Evolutionary conservation across 2,113 vertebrate genomes (phyloP).

Genomic region (Indicator maculatus): DNA sequence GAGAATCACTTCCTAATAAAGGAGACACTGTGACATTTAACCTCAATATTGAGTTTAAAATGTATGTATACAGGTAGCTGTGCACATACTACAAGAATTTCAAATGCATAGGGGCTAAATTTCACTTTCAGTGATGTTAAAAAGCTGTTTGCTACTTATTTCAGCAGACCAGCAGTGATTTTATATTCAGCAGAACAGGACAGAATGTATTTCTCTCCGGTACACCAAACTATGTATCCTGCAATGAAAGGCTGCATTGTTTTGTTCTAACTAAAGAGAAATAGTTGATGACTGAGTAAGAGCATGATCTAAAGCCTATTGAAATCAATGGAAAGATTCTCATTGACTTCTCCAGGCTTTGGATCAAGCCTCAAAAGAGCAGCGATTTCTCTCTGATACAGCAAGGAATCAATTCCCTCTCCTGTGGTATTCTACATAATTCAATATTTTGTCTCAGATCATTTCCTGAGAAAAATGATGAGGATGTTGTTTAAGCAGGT

Average conservation of each 20-base stretch:
- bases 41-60: not conserved
- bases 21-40: not conserved
- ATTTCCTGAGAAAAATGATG: slow-evolving; percentile 66
- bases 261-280: slow-evolving; percentile 44
- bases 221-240: not conserved
- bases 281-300: slow-evolving; percentile 36
- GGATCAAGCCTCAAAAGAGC: slow-evolving; percentile 67
- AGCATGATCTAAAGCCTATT: slow-evolving; percentile 42
- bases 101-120: not conserved
- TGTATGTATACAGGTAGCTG: not conserved
- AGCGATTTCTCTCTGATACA: slow-evolving; percentile 66
- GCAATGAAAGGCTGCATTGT: slow-evolving; percentile 32
- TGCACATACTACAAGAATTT: not conserved
- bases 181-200: not conserved
- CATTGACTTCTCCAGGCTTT: slow-evolving; percentile 57
- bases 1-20: not conserved
- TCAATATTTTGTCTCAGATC: slow-evolving; percentile 70
- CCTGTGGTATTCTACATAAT: slow-evolving; percentile 66
- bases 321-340: slow-evolving; percentile 60
- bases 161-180: not conserved
- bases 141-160: slow-evolving; percentile 3
- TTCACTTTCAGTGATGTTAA: not conserved
- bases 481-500: slow-evolving; percentile 58
- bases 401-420: slow-evolving; percentile 65
- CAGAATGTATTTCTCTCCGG: not conserved